These are phyloP conservation scores for Cetonia aurata DNA, from an alignment of 2,888 invertebrate species.

Conservation along the genomic window DNA sequence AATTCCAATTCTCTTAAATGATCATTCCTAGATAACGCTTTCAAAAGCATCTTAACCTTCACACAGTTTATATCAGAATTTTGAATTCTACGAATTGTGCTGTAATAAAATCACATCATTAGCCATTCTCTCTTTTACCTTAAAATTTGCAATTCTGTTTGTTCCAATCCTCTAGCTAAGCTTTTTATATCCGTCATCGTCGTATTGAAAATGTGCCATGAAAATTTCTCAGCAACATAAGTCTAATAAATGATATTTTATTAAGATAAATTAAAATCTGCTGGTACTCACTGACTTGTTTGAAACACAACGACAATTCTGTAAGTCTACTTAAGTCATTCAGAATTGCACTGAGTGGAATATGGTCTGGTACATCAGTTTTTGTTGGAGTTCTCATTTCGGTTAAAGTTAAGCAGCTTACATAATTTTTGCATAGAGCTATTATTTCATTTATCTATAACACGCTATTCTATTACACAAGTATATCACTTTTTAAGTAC, in stretches of 20 bases:
- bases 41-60: conserved; percentile 57
- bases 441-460: conserved; percentile 60
- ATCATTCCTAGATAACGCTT: conserved; percentile 56
- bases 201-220: conserved; percentile 58
- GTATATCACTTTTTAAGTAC: background rate
- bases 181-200: conserved; percentile 58
- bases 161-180: conserved; percentile 59
- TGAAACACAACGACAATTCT: conserved; percentile 60
- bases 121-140: conserved; percentile 52
- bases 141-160: conserved; percentile 55
- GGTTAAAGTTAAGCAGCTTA: conserved; percentile 55
- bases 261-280: background rate
- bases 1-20: conserved; percentile 58
- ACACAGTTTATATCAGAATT: conserved; percentile 61
- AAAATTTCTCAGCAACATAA: conserved; percentile 60
- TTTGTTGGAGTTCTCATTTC: conserved; percentile 55
- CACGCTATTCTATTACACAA: conserved; percentile 11
- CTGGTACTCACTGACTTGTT: conserved; percentile 56
- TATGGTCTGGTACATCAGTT: conserved; percentile 54
- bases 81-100: conserved; percentile 53
- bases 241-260: conserved; percentile 51
- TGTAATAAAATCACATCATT: background rate
- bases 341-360: conserved; percentile 59
- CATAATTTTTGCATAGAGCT: conserved; percentile 57
- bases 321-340: conserved; percentile 57